Base-by-base conservation (phyloP, 2,113 vertebrate species). In the Xenus cinereus region DNA sequence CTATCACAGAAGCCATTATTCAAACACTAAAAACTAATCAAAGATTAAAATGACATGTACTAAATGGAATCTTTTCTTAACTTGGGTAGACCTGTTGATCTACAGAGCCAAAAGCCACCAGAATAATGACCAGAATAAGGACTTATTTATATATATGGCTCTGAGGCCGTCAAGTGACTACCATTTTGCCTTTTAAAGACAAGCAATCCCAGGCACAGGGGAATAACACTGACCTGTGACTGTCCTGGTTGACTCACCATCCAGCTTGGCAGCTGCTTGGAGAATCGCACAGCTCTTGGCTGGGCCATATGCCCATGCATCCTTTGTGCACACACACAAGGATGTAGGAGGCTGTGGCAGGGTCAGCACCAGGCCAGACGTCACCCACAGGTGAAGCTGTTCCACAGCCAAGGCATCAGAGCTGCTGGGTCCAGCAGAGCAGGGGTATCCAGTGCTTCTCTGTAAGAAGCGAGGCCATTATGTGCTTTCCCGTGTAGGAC, bases 231-330 rank as follows among this genome's bases (percentile, higher is more conserved):
- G 35, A 39, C 28, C 53, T 30, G 53, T 54, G 53, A 30, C 15
- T 30, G 12, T 60, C 50, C 37, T 57, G 17, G 10, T 10, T 24
- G 26, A 53, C 53, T 27, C 53, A 39, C 15, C 24, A 16, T 28
- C 53, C 33, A 45, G 35, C 37, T 19, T 78, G 60, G 27, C 50
- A 54, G 32, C 17, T 45, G 33, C 35, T 78, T 0, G 0, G 28
- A 26, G 35, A 51, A 67, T 20, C 7, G 6, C 9, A 14, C 39
- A 84, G 14, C 35, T 78, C 46, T 63, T 57, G 41, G 9, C 22
- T 72, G 45, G 39, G 28, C n/a, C 39, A 9, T 60, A 14, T 2
- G 6, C 15, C 50, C 12, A 33, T 1, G 2, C 0, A 0, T 62
- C 13, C 28, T 64, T 59, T 53, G 46, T 57, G 73, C 1, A 0